phyloP scores from a whole-genome alignment of 1,140 invertebrate species.

The Drosophila kohkoa region DNA sequence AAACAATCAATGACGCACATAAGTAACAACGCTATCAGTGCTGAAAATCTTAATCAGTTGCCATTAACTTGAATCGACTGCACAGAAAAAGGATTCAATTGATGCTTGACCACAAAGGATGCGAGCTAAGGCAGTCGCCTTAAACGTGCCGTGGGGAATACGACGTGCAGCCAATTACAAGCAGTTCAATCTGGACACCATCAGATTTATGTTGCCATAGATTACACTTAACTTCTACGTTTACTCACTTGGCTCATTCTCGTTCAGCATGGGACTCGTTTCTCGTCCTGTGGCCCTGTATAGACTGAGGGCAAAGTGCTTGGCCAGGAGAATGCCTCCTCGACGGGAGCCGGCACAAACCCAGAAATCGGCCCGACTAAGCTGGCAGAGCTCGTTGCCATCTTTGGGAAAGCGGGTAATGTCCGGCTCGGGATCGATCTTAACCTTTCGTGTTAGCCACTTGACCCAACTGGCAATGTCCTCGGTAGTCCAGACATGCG shows the following conservation, averaged over 20 bases:
- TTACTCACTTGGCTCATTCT: conserved; percentile 83
- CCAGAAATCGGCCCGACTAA: conserved; percentile 86
- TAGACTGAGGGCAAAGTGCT: conserved; percentile 85
- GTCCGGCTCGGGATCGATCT: conserved; percentile 86
- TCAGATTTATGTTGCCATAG: conserved; percentile 72
- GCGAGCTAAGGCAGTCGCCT: neutral
- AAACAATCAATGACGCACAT: conserved; percentile 78
- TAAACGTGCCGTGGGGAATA: conserved; percentile 70
- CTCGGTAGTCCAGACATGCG: conserved; percentile 87
- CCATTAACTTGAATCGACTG: conserved; percentile 51
- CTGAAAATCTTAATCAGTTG: conserved; percentile 74
- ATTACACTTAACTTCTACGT: conserved; percentile 33
- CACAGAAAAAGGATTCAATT: conserved; percentile 70
- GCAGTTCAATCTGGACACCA: conserved; percentile 58
- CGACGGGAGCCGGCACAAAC: conserved; percentile 83
- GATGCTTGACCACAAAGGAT: conserved; percentile 77
- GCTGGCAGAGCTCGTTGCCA: conserved; percentile 87
- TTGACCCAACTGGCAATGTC: conserved; percentile 89
- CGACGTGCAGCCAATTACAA: conserved; percentile 77
- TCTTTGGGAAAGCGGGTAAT: conserved; percentile 86
- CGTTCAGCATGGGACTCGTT: conserved; percentile 85
- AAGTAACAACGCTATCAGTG: conserved; percentile 68
- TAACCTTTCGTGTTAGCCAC: conserved; percentile 88
- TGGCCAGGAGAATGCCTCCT: conserved; percentile 85
- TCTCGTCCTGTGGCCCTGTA: conserved; percentile 85